Conservation (phyloP, 2,113 vertebrate genomes). For the Osmerus mordax region DNA sequence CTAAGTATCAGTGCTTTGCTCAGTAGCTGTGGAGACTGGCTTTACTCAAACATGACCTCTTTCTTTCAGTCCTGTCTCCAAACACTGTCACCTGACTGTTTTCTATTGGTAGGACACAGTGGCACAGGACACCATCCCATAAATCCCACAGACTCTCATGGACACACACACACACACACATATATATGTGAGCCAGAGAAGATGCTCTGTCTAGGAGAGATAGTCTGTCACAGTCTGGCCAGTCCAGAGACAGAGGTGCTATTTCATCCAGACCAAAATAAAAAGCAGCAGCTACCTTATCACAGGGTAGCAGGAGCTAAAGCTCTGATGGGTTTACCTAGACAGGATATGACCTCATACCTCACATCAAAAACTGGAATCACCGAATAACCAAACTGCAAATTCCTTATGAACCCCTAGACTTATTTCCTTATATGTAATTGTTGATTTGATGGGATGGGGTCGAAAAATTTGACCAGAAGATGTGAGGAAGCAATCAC, state of each 20-base stretch:
- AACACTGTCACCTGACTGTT: background rate
- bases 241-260: background rate
- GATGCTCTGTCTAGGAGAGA: background rate
- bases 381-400: no score
- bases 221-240: conserved; percentile 9
- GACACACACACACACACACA: no score
- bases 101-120: no score
- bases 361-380: no score
- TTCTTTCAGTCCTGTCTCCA: conserved; percentile 22
- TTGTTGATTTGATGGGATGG: background rate
- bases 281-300: conserved; percentile 1
- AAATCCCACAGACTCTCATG: no score
- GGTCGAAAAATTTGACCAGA: background rate
- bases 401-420: no score
- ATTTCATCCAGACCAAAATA: background rate
- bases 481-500: background rate
- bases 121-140: no score
- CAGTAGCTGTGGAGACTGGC: no score
- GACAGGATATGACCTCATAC: background rate
- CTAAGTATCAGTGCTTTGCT: conserved; percentile 7
- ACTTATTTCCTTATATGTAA: no score
- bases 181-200: no score
- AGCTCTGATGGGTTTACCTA: background rate
- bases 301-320: background rate
- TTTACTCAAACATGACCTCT: conserved; percentile 32